Base-by-base conservation (phyloP, 2,797 vertebrate genomes). In the Eulemur rubriventer region DNA sequence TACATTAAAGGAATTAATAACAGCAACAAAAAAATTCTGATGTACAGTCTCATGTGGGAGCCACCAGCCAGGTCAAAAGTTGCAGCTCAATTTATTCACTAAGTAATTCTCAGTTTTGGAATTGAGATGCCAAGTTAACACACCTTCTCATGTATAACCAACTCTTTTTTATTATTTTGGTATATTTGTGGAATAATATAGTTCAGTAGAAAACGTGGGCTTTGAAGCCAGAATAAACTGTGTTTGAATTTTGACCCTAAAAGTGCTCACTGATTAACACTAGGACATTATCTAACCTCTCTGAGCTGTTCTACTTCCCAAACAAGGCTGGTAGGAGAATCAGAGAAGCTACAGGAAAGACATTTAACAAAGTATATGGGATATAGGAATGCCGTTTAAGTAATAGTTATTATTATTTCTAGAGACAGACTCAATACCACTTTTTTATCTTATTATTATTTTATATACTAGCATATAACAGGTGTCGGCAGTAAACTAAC, bases 361-460 rank as follows among this genome's bases (percentile, higher is more conserved):
- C 22, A 38, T 46, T 67, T n/a, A 72, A 52, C 24, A 10, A 26
- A 52, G 5, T 4, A 4, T 14, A 4, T 17, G 30, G 22, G 72
- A 14, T 24, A 8, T 1, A 20, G 50, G 18, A 13, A 9, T 8
- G 1, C 16, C 13, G 30, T 1, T 20, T 26, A 5, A 7, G 35
- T 17, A 16, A 38, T 13, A 83, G 52, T n/a, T 72, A 16, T 61
- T 33, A 2, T 41, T n/a, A 43, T 43, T 75, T 65, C 35, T 20
- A 22, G 55, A 96, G 38, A 4, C 38, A 80, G 78, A 70, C 33
- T 28, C 24, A 69, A 24, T 0, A 35, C 0, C n/a, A 2, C 3
- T 2, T 26, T 24, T 16, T 59, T 28, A 50, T 61, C 81, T 43
- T 83, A n/a, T 50, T 41, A 80, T 78, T 57, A 67, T 88, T 85